Percentiles rank a stretch among this genome's conserved stretches.
Evolutionary conservation across 2,113 vertebrate genomes (phyloP).

Genomic region (Caracal caracal): DNA sequence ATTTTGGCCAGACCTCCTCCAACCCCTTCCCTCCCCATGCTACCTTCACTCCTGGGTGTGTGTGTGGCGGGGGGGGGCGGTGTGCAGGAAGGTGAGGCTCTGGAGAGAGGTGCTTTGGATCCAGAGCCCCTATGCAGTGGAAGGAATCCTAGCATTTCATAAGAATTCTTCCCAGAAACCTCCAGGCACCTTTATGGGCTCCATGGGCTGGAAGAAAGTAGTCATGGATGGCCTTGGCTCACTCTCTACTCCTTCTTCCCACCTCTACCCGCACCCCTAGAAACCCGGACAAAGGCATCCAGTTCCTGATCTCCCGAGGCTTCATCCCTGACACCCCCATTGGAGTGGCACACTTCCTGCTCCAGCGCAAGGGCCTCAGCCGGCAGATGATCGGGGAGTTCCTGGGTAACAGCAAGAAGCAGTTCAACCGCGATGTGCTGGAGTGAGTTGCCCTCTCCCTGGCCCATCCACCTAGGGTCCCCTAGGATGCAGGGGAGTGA

Average conservation of each 20-base stretch:
- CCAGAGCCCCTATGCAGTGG: not conserved
- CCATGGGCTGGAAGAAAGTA: not conserved
- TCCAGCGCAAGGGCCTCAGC: constrained; percentile 98
- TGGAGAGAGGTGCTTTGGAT: not conserved
- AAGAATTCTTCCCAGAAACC: not conserved
- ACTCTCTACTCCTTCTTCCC: constrained; percentile 40
- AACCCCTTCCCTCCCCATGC: not conserved
- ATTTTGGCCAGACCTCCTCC: not conserved
- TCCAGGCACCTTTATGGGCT: not conserved
- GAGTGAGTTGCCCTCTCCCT: constrained; percentile 90
- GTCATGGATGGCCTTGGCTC: not conserved
- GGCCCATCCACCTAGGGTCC: not conserved
- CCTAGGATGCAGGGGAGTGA: not conserved
- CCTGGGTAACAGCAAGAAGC: constrained; percentile 99
- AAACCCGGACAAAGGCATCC: constrained; percentile 98
- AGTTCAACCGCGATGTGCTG: constrained; percentile 97
- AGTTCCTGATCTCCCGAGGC: constrained; percentile 97
- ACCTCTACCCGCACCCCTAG: constrained; percentile 80
- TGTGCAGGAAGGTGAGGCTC: not conserved
- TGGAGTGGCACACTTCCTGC: constrained; percentile 97
- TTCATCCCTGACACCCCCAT: constrained; percentile 99
- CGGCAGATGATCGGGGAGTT: constrained; percentile 99
- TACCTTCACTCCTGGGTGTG: not conserved
- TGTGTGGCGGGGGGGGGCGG: no score
- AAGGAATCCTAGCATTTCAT: not conserved